phyloP scores from a whole-genome alignment of 1,140 invertebrate species.

The Eufriesea mexicana region DNA sequence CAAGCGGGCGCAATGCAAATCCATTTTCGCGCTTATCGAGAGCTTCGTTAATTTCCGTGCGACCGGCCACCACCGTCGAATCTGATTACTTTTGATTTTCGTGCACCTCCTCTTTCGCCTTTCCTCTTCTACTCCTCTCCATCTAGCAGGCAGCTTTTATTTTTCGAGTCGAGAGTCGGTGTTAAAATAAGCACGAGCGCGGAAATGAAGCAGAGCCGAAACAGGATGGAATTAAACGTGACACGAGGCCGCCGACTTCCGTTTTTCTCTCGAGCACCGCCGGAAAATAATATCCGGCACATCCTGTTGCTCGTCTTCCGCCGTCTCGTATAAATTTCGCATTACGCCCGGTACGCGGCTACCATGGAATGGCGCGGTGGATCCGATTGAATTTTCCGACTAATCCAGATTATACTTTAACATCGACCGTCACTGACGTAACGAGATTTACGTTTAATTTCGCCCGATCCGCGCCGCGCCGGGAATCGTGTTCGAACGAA shows the following conservation, averaged over 20 bases:
- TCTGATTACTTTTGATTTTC: conserved; percentile 32
- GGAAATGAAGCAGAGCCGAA: conserved; percentile 2
- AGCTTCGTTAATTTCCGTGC: conserved; percentile 36
- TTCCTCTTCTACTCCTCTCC: not conserved
- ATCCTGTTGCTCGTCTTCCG: conserved; percentile 42
- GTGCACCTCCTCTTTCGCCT: too few relatives aligned
- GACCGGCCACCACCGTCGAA: not conserved
- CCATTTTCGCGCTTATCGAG: conserved; percentile 47
- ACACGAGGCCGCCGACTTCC: conserved; percentile 13
- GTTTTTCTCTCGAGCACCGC: not conserved
- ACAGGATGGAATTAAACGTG: conserved; percentile 35
- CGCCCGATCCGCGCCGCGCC: not conserved
- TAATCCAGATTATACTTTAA: conserved; percentile 45
- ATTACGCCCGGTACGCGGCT: not conserved
- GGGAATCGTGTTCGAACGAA: not conserved
- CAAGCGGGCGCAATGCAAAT: conserved; percentile 40
- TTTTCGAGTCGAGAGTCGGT: not conserved
- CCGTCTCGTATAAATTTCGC: conserved; percentile 25
- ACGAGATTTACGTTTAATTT: conserved; percentile 29
- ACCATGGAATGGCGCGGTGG: not conserved
- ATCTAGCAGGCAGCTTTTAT: not conserved
- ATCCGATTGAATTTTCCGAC: conserved; percentile 25
- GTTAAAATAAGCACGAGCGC: not conserved
- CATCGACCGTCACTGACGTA: not conserved
- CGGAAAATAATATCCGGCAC: conserved; percentile 40